phyloP scores from a whole-genome alignment of 1,140 invertebrate species.

The Musca vetustissima region DNA sequence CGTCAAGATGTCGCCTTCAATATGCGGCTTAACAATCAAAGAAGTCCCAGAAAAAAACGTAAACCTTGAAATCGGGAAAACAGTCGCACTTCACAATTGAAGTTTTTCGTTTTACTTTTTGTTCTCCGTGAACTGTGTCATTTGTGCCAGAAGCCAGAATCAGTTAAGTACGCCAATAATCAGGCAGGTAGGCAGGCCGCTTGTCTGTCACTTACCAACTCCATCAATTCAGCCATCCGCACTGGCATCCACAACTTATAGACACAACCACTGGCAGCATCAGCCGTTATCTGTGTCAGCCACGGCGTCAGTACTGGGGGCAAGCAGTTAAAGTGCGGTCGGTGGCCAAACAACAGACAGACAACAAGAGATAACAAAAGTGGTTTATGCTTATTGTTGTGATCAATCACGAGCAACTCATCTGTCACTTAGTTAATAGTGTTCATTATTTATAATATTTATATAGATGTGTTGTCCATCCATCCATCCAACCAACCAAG shows the following conservation, averaged over 20 bases:
- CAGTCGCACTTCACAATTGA: neutral
- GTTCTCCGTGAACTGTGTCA: too few species aligned
- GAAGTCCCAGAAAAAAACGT: neutral
- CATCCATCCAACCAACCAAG: too few species aligned
- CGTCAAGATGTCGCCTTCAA: slow-evolving; percentile 30
- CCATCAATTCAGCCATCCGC: too few species aligned
- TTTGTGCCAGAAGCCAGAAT: neutral
- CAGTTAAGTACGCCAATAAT: slow-evolving; percentile 7
- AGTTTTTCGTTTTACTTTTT: neutral
- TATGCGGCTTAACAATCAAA: slow-evolving; percentile 3
- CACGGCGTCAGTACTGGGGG: too few species aligned
- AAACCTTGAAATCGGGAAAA: too few species aligned
- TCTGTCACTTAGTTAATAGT: slow-evolving; percentile 30
- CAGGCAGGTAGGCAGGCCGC: slow-evolving; percentile 2
- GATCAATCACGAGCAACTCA: slow-evolving; percentile 29
- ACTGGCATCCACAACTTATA: too few species aligned
- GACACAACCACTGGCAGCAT: too few species aligned
- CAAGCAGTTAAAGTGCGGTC: too few species aligned
- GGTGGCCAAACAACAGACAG: neutral
- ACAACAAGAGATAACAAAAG: slow-evolving; percentile 11
- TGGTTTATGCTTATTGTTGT: slow-evolving; percentile 21
- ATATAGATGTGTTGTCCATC: neutral
- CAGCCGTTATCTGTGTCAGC: too few species aligned
- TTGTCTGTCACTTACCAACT: slow-evolving; percentile 2
- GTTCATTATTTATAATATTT: slow-evolving; percentile 31